Base-by-base conservation (phyloP, 2,888 invertebrate species). In the Megamerina dolium region DNA sequence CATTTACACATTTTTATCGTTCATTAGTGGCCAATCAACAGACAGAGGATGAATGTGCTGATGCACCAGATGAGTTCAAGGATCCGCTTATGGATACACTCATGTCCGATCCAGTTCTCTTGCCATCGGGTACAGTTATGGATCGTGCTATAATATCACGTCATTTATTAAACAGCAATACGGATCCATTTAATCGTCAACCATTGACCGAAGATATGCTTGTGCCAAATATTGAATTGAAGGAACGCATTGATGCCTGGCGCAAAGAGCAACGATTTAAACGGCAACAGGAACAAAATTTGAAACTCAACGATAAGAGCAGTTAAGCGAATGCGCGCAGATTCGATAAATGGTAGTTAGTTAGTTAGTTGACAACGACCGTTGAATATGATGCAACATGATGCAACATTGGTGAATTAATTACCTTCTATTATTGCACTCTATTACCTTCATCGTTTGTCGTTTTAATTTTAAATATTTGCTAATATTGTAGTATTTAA, bases 131-230 rank as follows among this genome's bases (percentile, higher is more conserved):
- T 48, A 83, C 82, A 61, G 80, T 94, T 18, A 95, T 96, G 93
- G 95, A 96, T 73, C 80, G 94, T 48, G 81, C 92, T 23, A 89
- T 94, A 55, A 96, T 96, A 50, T 80, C 91, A 64, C 79, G 95
- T 50, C 96, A 96, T 74, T 76, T 96, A 62, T 78, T 96, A 57
- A 96, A 96, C 73, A 94, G 94, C 60, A 87, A 85, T 60, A 96
- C 95, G 1, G 97, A 99, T 76, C 99, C 99, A 0, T 99, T 99
- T 75, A 97, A 94, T 73, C 78, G 99, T 48, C 95, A 95, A 70
- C 87, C 89, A 13, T 81, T 99, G 33, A 89, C 87, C 10, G 95
- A 95, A 73, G 92, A 93, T 61, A 90, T 94, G 81, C 77, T 99
- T 38, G 80, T 81, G 59, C 87, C 94, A 83, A 91, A 84, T 55